phyloP scores from a whole-genome alignment of 2,888 invertebrate genomes.

The Tinea pellionella region DNA sequence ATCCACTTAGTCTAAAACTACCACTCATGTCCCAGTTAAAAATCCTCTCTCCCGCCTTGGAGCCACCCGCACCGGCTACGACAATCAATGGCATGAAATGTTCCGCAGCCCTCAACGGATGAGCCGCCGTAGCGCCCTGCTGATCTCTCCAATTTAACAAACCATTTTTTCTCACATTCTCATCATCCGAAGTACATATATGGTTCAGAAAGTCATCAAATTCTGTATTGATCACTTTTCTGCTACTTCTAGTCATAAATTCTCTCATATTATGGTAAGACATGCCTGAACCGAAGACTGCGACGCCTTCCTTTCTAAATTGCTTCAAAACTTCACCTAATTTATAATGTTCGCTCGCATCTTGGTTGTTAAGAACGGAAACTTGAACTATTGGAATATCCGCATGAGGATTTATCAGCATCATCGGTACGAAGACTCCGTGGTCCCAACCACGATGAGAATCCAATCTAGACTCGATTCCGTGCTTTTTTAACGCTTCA shows the following conservation, averaged over 20 bases:
- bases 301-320: conserved; percentile 31
- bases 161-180: conserved; percentile 19
- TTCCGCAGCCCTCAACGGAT: conserved; percentile 30
- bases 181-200: conserved; percentile 22
- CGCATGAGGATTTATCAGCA: conserved; percentile 34
- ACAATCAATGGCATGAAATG: conserved; percentile 39
- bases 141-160: conserved; percentile 26
- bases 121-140: conserved; percentile 24
- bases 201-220: conserved; percentile 26
- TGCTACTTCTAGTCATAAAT: conserved; percentile 18
- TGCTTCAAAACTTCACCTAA: conserved; percentile 29
- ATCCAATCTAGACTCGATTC: conserved; percentile 27
- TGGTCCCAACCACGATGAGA: conserved; percentile 37
- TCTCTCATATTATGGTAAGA: conserved; percentile 30
- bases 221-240: conserved; percentile 22
- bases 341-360: conserved; percentile 28
- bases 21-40: conserved; percentile 24
- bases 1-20: conserved; percentile 31
- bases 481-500: conserved; percentile 27
- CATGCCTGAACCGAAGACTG: conserved; percentile 35
- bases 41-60: conserved; percentile 24
- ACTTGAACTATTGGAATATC: conserved; percentile 35
- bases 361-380: conserved; percentile 33
- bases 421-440: conserved; percentile 40
- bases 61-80: conserved; percentile 30